Evolutionary conservation across 2,797 vertebrate species (phyloP).

Genomic region (Geotria australis): DNA sequence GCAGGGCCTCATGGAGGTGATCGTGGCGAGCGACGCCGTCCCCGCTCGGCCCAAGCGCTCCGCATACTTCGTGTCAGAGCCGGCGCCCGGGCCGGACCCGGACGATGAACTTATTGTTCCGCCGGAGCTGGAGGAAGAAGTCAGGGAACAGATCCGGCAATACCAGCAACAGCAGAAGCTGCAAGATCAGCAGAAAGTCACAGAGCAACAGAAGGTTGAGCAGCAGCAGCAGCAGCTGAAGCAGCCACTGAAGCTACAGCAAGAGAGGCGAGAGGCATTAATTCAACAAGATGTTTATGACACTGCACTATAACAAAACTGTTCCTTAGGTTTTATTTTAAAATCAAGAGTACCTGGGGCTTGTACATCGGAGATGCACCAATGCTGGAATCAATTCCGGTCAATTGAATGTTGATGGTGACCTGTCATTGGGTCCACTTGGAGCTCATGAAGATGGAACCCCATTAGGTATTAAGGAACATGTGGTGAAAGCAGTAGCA

Average conservation of each 20-base stretch:
- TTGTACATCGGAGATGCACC: too few species aligned
- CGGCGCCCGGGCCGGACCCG: constrained; percentile 58
- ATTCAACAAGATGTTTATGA: constrained; percentile 56
- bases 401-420: too few species aligned
- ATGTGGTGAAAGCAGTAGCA: too few species aligned
- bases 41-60: constrained; percentile 65
- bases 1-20: constrained; percentile 77
- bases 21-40: constrained; percentile 18
- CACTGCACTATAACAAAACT: constrained; percentile 34
- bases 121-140: constrained; percentile 59
- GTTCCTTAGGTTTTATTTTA: too few species aligned
- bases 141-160: constrained; percentile 53
- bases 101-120: constrained; percentile 80
- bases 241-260: constrained; percentile 2
- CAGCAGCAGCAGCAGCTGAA: constrained; percentile 5
- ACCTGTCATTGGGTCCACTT: too few species aligned
- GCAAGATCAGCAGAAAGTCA: constrained; percentile 21
- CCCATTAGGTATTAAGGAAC: too few species aligned
- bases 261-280: neutral
- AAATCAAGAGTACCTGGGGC: too few species aligned
- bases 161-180: constrained; percentile 11
- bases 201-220: constrained; percentile 8
- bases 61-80: constrained; percentile 59
- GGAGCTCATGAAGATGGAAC: too few species aligned
- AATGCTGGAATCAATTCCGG: too few species aligned